Evolutionary conservation across 2,888 invertebrate species (phyloP), one percentile per base, ranked within the genome.

Genomic region (Drosophila histrio): DNA sequence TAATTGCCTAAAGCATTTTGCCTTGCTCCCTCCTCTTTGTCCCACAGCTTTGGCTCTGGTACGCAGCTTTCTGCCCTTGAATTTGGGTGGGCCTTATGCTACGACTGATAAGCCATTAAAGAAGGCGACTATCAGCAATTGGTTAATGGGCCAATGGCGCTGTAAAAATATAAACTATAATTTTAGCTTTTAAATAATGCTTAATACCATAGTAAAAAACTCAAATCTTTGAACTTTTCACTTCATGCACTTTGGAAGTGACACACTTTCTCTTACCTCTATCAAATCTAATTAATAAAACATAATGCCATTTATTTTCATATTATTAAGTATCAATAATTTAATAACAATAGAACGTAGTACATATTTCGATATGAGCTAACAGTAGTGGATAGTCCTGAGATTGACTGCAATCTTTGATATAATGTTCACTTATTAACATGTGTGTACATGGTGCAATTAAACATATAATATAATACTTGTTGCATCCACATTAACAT

Each of bases 1-100:
- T 39, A 65, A 72, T 69, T 77, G 44, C 38, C 65, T 57, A n/a
- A n/a, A n/a, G n/a, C n/a, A 52, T 57, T 19, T 22, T 28, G 34
- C 36, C 41, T 26, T 36, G 24, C 17, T 43, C 21, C n/a, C 1
- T 24, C 13, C 8, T 15, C 34, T 2, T n/a, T 17, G 24, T 19
- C 9, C 30, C 38, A 22, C 43, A 22, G 44, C 39, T 46, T 71
- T 15, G 34, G 43, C 34, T 22, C 13, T n/a, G 21, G 21, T 7
- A 22, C 9, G 22, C 39, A 46, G 39, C 39, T 36, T 38, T 47
- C 57, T 49, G 56, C 56, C 60, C 52, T 70, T 58, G 54, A 70
- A 39, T 58, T 39, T 38, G 54, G 47, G 67, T 28, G 59, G 47
- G 5, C 58, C 32, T 46, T 9, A 17, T 24, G 34, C 46, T 15